A percentile compares a stretch with the other conserved stretches of the same genome.
Conservation (phyloP, 2,888 invertebrate genomes). For the Rhogogaster chlorosoma region DNA sequence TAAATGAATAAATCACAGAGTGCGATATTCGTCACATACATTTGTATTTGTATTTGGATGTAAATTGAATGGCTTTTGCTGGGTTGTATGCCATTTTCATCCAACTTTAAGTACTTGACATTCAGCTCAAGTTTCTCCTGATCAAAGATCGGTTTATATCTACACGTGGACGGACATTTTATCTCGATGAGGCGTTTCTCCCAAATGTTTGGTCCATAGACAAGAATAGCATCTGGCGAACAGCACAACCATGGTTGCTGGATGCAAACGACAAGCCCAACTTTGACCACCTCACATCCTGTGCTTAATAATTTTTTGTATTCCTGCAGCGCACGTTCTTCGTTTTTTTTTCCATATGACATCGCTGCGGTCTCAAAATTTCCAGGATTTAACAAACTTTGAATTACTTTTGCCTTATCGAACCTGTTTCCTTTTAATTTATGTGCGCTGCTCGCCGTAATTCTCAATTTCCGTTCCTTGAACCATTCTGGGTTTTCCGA, state of each 20-base stretch:
- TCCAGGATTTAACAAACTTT: slow-evolving; percentile 51
- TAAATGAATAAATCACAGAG: slow-evolving; percentile 55
- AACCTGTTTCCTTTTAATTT: slow-evolving; percentile 57
- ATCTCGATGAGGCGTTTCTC: slow-evolving; percentile 60
- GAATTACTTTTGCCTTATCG: slow-evolving; percentile 56
- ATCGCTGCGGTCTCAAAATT: slow-evolving; percentile 53
- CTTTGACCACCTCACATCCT: slow-evolving; percentile 55
- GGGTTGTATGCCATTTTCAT: slow-evolving; percentile 54
- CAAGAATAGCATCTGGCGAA: slow-evolving; percentile 58
- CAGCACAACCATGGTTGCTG: slow-evolving; percentile 59
- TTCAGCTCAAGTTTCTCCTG: slow-evolving; percentile 30
- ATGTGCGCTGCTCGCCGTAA: slow-evolving; percentile 58
- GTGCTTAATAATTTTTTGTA: slow-evolving; percentile 54
- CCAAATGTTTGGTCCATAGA: slow-evolving; percentile 57
- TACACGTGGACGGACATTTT: slow-evolving; percentile 57
- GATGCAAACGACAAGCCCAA: slow-evolving; percentile 57
- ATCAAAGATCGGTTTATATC: slow-evolving; percentile 52
- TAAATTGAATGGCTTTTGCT: slow-evolving; percentile 55
- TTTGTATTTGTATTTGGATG: slow-evolving; percentile 53
- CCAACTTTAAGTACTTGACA: slow-evolving; percentile 54
- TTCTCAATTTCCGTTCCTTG: slow-evolving; percentile 52
- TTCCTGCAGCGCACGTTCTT: slow-evolving; percentile 55
- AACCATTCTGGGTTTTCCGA: slow-evolving; percentile 54
- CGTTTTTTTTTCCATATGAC: slow-evolving; percentile 58
- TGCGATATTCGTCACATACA: slow-evolving; percentile 54